Evolutionary conservation across 2,797 vertebrate species (phyloP).

Genomic region (Danio kyathit): DNA sequence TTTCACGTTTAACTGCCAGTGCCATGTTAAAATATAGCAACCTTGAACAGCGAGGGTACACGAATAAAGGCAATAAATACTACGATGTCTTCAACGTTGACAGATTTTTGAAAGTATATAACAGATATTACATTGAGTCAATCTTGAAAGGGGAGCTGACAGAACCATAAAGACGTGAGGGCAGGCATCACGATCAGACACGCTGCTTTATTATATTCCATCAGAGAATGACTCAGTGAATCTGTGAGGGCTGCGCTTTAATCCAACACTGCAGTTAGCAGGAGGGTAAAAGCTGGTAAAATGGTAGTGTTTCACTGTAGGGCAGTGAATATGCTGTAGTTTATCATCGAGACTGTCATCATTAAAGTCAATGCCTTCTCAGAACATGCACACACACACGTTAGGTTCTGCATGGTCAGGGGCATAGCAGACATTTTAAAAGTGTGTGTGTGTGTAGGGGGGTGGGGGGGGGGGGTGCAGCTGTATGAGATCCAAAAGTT

Average conservation of each 20-base stretch:
- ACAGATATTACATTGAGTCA: slow-evolving; percentile 43
- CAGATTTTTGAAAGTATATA: slow-evolving; percentile 26
- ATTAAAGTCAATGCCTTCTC: not conserved
- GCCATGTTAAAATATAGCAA: not conserved
- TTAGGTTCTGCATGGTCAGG: not conserved
- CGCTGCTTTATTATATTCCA: slow-evolving; percentile 34
- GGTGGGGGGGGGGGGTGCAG: no score
- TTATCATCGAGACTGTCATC: slow-evolving; percentile 21
- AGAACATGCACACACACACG: not conserved
- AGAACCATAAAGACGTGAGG: slow-evolving; percentile 35
- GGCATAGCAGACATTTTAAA: no score
- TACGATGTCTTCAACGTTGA: slow-evolving; percentile 30
- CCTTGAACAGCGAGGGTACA: slow-evolving; percentile 11
- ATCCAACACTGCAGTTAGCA: slow-evolving; percentile 22
- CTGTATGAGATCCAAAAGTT: no score
- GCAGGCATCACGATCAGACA: slow-evolving; percentile 23
- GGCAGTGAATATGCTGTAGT: not conserved
- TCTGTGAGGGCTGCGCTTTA: slow-evolving; percentile 26
- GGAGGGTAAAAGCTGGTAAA: not conserved
- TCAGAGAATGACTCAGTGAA: slow-evolving; percentile 38
- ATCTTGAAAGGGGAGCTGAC: slow-evolving; percentile 37
- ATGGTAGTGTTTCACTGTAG: not conserved
- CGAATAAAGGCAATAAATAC: slow-evolving; percentile 35
- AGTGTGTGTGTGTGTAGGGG: no score
- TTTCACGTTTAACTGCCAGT: not conserved